Base-by-base conservation (phyloP, 2,888 invertebrate species). In the Panopea generosa region DNA sequence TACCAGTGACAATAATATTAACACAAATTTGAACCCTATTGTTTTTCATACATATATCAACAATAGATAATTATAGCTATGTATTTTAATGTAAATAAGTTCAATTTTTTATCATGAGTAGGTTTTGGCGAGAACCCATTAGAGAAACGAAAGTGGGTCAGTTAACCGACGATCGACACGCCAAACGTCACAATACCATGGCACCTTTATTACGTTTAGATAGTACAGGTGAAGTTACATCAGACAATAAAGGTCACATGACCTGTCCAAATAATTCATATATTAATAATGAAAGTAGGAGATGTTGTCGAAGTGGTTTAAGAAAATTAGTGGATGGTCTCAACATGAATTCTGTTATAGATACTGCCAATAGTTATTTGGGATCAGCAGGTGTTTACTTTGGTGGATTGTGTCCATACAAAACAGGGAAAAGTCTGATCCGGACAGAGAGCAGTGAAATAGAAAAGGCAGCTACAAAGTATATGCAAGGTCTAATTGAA, bases 161-260 rank as follows among this genome's bases (percentile, higher is more conserved):
- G 6, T 11, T 4, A 33, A 16, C 45, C 16, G 45, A 24, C 20
- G 43, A 24, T n/a, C 49, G 6, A n/a, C 45, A 2, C 24, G 38
- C 16, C 27, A 50, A n/a, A 52, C 45, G 26, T 53, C 57, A 18
- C 60, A 53, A 24, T 63, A 50, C 40, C 16, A 65, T 65, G 57
- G 70, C 62, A n/a, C 49, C 61, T 9, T 62, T 84, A 38, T 61
- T 85, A 66, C 77, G 87, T 52, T 76, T 86, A 49, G 80, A 87
- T 56, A 86, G 84, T 74, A 81, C 84, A 1, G 85, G 85, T 52
- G 84, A 85, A 71, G 75, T 77, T 65, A 67, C 84, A 47, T 77
- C 85, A 73, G 47, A 26, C 24, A 29, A 26, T 14, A n/a, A 38
- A 16, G 20, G n/a, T 22, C 18, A 43, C 43, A 45, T 18, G 16